phyloP scores from a whole-genome alignment of 2,888 invertebrate species.

The Scotopteryx bipunctaria region DNA sequence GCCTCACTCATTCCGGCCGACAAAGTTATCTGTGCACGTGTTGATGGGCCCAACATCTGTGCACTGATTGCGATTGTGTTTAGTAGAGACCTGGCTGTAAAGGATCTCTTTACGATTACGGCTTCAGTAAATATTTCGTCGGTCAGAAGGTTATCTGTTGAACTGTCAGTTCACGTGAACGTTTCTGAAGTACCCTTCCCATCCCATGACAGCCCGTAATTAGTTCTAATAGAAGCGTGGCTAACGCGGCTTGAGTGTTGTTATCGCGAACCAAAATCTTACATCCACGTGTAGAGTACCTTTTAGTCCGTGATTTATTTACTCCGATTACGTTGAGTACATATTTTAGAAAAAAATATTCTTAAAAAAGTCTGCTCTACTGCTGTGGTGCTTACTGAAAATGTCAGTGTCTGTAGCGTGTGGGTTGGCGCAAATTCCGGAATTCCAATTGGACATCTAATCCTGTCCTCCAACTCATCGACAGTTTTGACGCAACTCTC shows the following conservation, averaged over 20 bases:
- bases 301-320: constrained; percentile 20
- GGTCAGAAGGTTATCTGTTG: constrained; percentile 24
- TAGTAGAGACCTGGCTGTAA: not conserved
- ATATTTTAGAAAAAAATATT: not conserved
- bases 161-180: constrained; percentile 30
- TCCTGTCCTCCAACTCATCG: not conserved
- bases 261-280: constrained; percentile 29
- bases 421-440: not conserved
- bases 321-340: not conserved
- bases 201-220: constrained; percentile 28
- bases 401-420: not conserved
- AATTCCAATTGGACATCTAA: not conserved
- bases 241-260: constrained; percentile 11
- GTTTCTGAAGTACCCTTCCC: constrained; percentile 21
- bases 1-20: constrained; percentile 3
- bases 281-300: no score
- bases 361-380: no score
- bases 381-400: not conserved
- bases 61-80: constrained; percentile 2
- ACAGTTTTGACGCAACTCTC: not conserved
- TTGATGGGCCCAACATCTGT: not conserved
- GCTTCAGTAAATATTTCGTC: constrained; percentile 10
- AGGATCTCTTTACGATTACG: constrained; percentile 5
- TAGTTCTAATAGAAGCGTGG: constrained; percentile 27
- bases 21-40: constrained; percentile 18